Percentiles rank a stretch among this genome's conserved stretches.
phyloP scores from a whole-genome alignment of 2,797 vertebrate species.

The Ispidina lecontei region DNA sequence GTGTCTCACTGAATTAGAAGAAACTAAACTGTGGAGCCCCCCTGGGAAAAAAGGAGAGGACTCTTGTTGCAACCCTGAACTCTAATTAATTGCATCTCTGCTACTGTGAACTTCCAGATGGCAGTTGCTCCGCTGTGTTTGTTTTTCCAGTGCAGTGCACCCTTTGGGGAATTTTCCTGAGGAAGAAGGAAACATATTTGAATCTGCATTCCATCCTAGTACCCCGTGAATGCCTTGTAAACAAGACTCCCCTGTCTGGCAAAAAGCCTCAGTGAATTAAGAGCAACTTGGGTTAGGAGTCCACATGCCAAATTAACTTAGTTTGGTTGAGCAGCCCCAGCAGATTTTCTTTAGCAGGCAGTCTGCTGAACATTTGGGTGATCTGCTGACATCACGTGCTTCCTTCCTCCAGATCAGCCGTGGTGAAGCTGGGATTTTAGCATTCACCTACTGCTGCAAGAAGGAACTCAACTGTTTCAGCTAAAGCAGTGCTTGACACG shows the following conservation, averaged over 20 bases:
- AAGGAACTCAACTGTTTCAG: background rate
- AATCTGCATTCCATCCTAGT: background rate
- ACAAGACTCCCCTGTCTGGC: constrained; percentile 22
- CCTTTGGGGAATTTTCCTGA: constrained; percentile 16
- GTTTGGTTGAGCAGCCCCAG: background rate
- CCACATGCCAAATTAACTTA: constrained; percentile 52
- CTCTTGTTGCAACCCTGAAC: background rate
- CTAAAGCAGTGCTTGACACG: background rate
- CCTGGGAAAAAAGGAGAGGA: background rate
- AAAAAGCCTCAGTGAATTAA: background rate
- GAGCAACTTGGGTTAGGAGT: constrained; percentile 45
- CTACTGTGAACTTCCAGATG: constrained; percentile 41
- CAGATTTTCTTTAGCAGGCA: constrained; percentile 54
- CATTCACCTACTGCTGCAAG: background rate
- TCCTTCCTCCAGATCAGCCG: background rate
- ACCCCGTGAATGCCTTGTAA: background rate
- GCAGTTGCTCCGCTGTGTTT: background rate
- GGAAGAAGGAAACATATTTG: constrained; percentile 16
- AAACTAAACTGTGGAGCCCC: background rate
- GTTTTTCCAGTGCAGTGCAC: background rate
- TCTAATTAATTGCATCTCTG: constrained; percentile 33
- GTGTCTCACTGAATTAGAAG: background rate
- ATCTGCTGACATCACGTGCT: constrained; percentile 4
- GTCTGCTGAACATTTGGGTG: constrained; percentile 16
- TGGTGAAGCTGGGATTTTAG: background rate